Percentiles rank a stretch among this genome's conserved stretches.
Conservation (phyloP, 2,888 invertebrate genomes). For the Drosophila atripex region DNA sequence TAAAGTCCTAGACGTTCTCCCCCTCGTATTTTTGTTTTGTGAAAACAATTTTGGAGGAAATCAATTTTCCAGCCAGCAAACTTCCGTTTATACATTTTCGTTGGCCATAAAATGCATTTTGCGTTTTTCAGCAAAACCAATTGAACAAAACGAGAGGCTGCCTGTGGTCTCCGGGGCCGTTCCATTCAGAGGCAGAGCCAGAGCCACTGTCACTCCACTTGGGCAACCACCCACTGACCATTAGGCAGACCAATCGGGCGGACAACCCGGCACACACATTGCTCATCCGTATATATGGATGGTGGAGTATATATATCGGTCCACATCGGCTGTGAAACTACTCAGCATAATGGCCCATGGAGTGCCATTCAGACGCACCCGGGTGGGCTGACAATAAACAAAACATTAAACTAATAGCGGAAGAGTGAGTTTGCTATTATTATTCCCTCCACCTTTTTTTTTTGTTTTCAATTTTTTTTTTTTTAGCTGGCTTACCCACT, state of each 20-base stretch:
- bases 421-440: constrained; percentile 50
- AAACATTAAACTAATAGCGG: constrained; percentile 78
- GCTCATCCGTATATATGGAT: constrained; percentile 1
- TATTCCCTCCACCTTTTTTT: constrained; percentile 20
- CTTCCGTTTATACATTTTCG: constrained; percentile 44
- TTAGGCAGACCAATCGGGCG: constrained; percentile 62
- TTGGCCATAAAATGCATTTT: constrained; percentile 56
- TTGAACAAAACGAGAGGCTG: constrained; percentile 66
- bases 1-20: background rate
- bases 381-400: constrained; percentile 70
- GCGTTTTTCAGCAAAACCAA: constrained; percentile 61
- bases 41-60: constrained; percentile 10
- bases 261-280: constrained; percentile 31
- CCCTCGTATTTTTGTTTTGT: background rate
- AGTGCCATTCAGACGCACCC: constrained; percentile 75
- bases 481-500: constrained; percentile 27
- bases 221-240: constrained; percentile 40
- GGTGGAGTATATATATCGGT: constrained; percentile 14
- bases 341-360: constrained; percentile 74
- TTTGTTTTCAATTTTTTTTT: constrained; percentile 43
- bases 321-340: constrained; percentile 72
- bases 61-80: constrained; percentile 14
- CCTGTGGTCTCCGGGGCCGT: constrained; percentile 10
- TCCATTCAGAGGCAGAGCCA: constrained; percentile 24
- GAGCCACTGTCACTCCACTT: constrained; percentile 23